phyloP scores from a whole-genome alignment of 1,140 invertebrate species.

The Glossosoma conforme region DNA sequence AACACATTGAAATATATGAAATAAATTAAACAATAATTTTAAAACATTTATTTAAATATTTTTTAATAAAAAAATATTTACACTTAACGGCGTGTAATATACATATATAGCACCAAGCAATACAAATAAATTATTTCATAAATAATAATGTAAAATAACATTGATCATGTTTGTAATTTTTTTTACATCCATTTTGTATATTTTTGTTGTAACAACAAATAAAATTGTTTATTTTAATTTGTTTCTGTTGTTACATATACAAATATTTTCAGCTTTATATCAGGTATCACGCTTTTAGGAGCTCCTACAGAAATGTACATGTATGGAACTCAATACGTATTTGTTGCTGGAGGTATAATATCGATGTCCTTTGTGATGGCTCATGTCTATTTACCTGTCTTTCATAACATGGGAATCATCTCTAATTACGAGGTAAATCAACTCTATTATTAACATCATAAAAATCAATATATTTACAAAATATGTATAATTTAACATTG shows the following conservation, averaged over 20 bases:
- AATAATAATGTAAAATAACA: no score
- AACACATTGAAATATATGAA: no score
- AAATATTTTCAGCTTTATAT: slow-evolving; percentile 69
- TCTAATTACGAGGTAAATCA: slow-evolving; percentile 75
- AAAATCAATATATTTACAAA: neutral
- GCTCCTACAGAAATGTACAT: slow-evolving; percentile 82
- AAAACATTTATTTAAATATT: no score
- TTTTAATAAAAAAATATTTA: slow-evolving; percentile 1
- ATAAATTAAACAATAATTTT: no score
- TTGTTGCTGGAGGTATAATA: slow-evolving; percentile 59
- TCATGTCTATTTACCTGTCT: slow-evolving; percentile 75
- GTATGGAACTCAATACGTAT: slow-evolving; percentile 70
- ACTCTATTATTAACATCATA: neutral
- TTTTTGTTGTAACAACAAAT: no score
- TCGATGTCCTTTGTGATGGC: slow-evolving; percentile 64
- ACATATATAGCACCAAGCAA: no score
- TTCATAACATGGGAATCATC: slow-evolving; percentile 73
- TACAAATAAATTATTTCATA: no score
- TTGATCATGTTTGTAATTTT: no score
- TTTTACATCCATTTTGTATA: no score
- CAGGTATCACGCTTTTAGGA: slow-evolving; percentile 75
- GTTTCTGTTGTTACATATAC: neutral
- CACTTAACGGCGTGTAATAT: no score
- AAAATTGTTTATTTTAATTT: neutral
- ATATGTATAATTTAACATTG: no score